Evolutionary conservation across 2,888 invertebrate genomes (phyloP).

Genomic region (Neuroscelio doddi): DNA sequence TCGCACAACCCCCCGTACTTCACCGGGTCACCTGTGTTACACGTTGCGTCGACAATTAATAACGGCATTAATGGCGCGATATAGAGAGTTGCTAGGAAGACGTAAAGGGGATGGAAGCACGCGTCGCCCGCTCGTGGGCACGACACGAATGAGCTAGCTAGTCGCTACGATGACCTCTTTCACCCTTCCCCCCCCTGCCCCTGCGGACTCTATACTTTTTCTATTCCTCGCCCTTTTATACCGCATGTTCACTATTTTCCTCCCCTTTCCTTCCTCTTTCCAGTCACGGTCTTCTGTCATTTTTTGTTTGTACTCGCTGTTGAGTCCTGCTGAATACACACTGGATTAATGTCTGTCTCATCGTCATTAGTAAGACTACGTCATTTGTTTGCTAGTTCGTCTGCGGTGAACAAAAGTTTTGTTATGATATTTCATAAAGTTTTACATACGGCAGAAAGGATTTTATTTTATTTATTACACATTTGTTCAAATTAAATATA

Average conservation of each 20-base stretch:
- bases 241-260: not conserved
- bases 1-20: constrained; percentile 18
- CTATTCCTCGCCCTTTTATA: not conserved
- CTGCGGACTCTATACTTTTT: not conserved
- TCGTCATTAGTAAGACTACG: constrained; percentile 9
- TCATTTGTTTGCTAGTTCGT: constrained; percentile 11
- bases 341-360: constrained; percentile 3
- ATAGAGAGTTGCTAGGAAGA: constrained; percentile 52
- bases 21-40: constrained; percentile 58
- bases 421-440: too few species aligned
- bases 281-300: not conserved
- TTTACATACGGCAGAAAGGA: too few species aligned
- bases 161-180: constrained; percentile 2
- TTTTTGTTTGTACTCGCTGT: not conserved
- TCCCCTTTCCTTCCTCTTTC: constrained; percentile 10
- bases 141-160: constrained; percentile 4
- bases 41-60: constrained; percentile 63
- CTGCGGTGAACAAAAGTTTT: constrained; percentile 1
- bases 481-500: too few species aligned
- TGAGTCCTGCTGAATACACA: not conserved
- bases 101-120: constrained; percentile 4
- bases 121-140: constrained; percentile 1
- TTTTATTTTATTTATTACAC: too few species aligned
- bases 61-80: constrained; percentile 64
- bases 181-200: not conserved